Conservation (phyloP, 2,113 vertebrate genomes). For the Corvus moneduloides region DNA sequence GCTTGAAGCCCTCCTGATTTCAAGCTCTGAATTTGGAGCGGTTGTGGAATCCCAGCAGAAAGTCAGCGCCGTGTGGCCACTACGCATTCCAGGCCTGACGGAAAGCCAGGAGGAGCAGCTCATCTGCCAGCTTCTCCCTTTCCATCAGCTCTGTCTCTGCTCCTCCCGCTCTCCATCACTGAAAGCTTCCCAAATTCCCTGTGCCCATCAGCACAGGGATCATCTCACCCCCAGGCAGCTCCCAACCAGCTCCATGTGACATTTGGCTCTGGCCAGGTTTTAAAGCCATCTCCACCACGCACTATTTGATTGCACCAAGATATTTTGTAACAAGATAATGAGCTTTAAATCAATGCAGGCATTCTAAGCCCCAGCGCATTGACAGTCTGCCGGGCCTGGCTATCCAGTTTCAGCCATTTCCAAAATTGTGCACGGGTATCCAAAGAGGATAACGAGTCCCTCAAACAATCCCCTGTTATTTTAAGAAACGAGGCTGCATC, state of each 20-base stretch:
- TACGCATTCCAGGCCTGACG: not conserved
- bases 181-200: not conserved
- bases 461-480: conserved; percentile 51
- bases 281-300: conserved; percentile 27
- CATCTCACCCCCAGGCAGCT: conserved; percentile 4
- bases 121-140: not conserved
- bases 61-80: not conserved
- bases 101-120: not conserved
- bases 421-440: conserved; percentile 43
- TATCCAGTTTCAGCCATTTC: conserved; percentile 64
- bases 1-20: not conserved
- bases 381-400: conserved; percentile 16
- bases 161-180: not conserved
- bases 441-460: conserved; percentile 55
- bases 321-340: conserved; percentile 69
- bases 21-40: not conserved
- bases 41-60: not conserved
- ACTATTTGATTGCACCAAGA: conserved; percentile 65
- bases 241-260: conserved; percentile 41
- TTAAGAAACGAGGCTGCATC: conserved; percentile 34
- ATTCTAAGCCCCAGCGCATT: conserved; percentile 48
- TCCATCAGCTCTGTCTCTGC: not conserved
- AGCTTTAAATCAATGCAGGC: conserved; percentile 65
- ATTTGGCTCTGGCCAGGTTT: conserved; percentile 35
- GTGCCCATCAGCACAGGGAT: conserved; percentile 6